These are phyloP conservation scores for Drosophila kambysellisi DNA, from an alignment of 2,888 invertebrate species.

Conservation along the genomic window DNA sequence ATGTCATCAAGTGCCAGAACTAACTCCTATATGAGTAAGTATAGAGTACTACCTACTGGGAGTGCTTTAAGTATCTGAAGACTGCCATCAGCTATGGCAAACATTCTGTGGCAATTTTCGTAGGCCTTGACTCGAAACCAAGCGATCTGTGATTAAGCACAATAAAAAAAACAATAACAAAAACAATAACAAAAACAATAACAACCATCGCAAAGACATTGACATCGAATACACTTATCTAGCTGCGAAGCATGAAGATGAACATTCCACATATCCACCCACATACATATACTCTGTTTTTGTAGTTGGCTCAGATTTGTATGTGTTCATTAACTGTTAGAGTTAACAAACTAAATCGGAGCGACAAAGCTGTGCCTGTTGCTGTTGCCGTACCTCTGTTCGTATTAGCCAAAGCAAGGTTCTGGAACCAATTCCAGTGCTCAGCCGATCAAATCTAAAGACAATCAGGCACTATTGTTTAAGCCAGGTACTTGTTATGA, in stretches of 20 bases:
- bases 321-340: conserved; percentile 79
- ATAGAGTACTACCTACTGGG: neutral
- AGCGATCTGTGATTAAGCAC: conserved; percentile 63
- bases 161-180: conserved; percentile 8
- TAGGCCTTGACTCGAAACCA: conserved; percentile 73
- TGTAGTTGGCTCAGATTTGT: neutral
- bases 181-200: conserved; percentile 1
- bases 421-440: conserved; percentile 54
- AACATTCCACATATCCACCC: conserved; percentile 11
- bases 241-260: conserved; percentile 65
- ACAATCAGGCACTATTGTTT: conserved; percentile 7
- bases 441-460: conserved; percentile 35
- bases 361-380: conserved; percentile 23
- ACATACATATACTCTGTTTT: neutral
- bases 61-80: conserved; percentile 17
- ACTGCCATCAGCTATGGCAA: conserved; percentile 19
- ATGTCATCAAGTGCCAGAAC: conserved; percentile 34
- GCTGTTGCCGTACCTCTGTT: neutral
- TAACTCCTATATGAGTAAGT: conserved; percentile 1
- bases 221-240: conserved; percentile 47
- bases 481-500: conserved; percentile 11
- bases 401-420: conserved; percentile 48
- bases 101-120: conserved; percentile 62
- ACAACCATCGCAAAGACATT: conserved; percentile 30
- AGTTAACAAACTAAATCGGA: conserved; percentile 81